Base-by-base conservation (phyloP, 2,888 invertebrate genomes). In the Linnaemya tessellans region DNA sequence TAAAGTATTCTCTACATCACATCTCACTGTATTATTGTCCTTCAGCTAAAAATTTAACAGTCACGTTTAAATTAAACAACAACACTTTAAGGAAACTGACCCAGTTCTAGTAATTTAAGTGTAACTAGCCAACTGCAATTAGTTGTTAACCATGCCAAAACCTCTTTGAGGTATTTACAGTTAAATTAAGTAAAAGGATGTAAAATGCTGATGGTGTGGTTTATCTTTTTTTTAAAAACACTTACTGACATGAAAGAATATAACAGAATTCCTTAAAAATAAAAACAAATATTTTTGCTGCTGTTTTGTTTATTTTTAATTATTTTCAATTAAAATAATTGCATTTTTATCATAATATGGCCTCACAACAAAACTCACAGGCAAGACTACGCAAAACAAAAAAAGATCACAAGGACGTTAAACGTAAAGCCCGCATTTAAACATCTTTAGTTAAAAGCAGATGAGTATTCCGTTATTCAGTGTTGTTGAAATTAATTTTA, bases 281-380 rank as follows among this genome's bases (percentile, higher is more conserved):
- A 41, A 49, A 13, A 35, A 71, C 11, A 64, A 78, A 51, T 62
- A 80, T 71, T 65, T 64, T 41, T 25, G n/a, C 20, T 65, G 46
- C n/a, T 51, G 30, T 64, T n/a, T 71, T 35, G 75, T 81, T 81
- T 56, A 70, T 71, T 70, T 77, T 77, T 75, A 60, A 81, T 81
- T 81, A 68, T 54, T 70, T 70, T 75, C 70, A 77, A 70, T 70
- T 62, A 71, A 82, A 71, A 30, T 77, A 75, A 82, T 82, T 82
- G 70, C 62, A 68, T 70, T 70, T 77, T 75, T 64, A 62, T 81
- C 68, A 62, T 5, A 64, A 46, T 15, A 46, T 20, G 46, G 35
- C 35, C 38, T n/a, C 22, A 68, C n/a, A 22, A 4, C n/a, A 49
- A 15, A 38, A 20, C 35, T 25, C 10, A 41, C 3, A 41, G 15